Percentiles rank a stretch among this genome's conserved stretches.
phyloP scores from a whole-genome alignment of 2,888 invertebrate species.

The Sinhomidia bicolor region DNA sequence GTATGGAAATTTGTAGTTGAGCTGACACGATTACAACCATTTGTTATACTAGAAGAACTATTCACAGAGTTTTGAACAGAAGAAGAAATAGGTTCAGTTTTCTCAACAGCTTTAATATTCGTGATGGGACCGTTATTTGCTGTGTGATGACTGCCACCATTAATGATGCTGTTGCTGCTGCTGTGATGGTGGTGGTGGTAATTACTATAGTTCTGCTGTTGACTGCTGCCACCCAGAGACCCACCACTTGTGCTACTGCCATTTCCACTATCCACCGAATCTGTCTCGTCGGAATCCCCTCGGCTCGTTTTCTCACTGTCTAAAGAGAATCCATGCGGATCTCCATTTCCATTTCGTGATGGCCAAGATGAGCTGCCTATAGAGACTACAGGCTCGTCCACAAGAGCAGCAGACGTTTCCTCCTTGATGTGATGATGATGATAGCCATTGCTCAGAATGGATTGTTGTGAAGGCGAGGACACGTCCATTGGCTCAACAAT shows the following conservation, averaged over 20 bases:
- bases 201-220: conserved; percentile 44
- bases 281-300: conserved; percentile 78
- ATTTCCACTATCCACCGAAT: conserved; percentile 78
- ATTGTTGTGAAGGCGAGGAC: conserved; percentile 56
- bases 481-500: conserved; percentile 67
- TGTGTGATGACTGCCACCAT: not conserved
- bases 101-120: conserved; percentile 26
- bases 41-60: conserved; percentile 63
- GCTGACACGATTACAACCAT: conserved; percentile 75
- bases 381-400: conserved; percentile 58
- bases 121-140: conserved; percentile 25
- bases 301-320: conserved; percentile 65
- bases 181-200: not conserved
- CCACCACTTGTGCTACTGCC: conserved; percentile 76
- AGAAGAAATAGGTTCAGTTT: conserved; percentile 54
- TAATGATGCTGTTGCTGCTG: not conserved
- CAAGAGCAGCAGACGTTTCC: too few relatives aligned
- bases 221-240: conserved; percentile 49
- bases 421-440: too few relatives aligned
- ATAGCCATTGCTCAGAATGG: conserved; percentile 43
- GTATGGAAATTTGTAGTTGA: conserved; percentile 77
- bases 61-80: conserved; percentile 41
- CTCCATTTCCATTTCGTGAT: conserved; percentile 66
- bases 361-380: conserved; percentile 73
- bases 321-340: conserved; percentile 64